phyloP scores from a whole-genome alignment of 2,888 invertebrate genomes.

The Coremacera marginata region DNA sequence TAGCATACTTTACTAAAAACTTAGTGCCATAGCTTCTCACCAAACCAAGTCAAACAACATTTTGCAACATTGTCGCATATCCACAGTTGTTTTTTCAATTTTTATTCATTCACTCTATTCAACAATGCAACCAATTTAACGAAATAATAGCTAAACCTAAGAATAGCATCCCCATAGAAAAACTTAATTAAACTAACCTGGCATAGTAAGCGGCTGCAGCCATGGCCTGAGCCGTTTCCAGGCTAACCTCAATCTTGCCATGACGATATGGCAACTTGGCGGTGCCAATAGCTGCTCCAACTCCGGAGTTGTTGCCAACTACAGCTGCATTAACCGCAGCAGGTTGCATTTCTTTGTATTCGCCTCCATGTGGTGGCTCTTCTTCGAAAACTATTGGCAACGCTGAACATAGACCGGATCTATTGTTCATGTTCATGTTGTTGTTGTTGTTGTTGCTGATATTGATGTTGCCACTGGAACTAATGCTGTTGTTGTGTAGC shows the following conservation, averaged over 20 bases:
- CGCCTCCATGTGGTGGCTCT: slow-evolving; percentile 46
- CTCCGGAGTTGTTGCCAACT: slow-evolving; percentile 2
- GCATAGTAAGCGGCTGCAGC: slow-evolving; percentile 64
- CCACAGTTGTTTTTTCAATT: too few relatives aligned
- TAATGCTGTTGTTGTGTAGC: slow-evolving; percentile 43
- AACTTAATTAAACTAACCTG: slow-evolving; percentile 53
- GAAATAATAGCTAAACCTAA: neutral
- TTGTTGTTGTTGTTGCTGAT: slow-evolving; percentile 31
- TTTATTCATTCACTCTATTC: neutral
- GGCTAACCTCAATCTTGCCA: slow-evolving; percentile 62
- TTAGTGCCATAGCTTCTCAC: too few relatives aligned
- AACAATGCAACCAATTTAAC: neutral
- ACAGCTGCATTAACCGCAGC: neutral
- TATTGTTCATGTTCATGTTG: slow-evolving; percentile 35
- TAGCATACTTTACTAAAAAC: too few relatives aligned
- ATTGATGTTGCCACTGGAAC: slow-evolving; percentile 24
- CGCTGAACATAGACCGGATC: slow-evolving; percentile 42
- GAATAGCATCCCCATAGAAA: neutral
- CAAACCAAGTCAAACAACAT: too few relatives aligned
- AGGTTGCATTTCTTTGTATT: slow-evolving; percentile 46
- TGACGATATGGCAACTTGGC: slow-evolving; percentile 60
- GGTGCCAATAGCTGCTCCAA: slow-evolving; percentile 36
- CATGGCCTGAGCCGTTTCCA: slow-evolving; percentile 63
- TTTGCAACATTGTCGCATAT: too few relatives aligned
- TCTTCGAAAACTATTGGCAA: slow-evolving; percentile 57